A percentile compares a stretch with the other conserved stretches of the same genome.
Conservation (phyloP, 2,113 vertebrate species). For the Andinoacara biseriatus region DNA sequence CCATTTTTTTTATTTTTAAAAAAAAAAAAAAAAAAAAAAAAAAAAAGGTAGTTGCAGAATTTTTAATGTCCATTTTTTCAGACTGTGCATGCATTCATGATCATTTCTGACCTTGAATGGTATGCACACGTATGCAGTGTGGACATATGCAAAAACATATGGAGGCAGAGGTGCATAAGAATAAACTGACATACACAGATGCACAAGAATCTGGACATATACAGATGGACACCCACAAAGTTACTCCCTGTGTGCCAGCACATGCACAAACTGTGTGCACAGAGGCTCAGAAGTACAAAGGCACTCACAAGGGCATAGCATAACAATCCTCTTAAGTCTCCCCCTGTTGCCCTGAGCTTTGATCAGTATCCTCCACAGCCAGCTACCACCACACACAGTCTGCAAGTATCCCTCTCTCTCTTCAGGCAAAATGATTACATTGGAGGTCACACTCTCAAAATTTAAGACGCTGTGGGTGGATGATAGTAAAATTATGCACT, state of each 20-base stretch:
- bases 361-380: conserved; percentile 44
- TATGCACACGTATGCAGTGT: neutral
- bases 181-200: conserved; percentile 1
- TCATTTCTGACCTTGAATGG: neutral
- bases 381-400: conserved; percentile 21
- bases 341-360: conserved; percentile 48
- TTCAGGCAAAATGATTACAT: conserved; percentile 20
- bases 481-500: conserved; percentile 40
- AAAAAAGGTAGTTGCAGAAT: neutral
- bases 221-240: conserved; percentile 1
- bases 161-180: conserved; percentile 31
- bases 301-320: conserved; percentile 41
- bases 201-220: neutral
- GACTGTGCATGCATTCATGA: neutral
- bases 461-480: conserved; percentile 26
- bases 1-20: too few species aligned
- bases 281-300: conserved; percentile 35
- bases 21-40: neutral
- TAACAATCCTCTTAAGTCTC: conserved; percentile 55
- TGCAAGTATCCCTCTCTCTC: neutral
- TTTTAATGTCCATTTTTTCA: neutral
- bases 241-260: neutral
- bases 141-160: conserved; percentile 20
- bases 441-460: conserved; percentile 36
- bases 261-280: conserved; percentile 1